These are phyloP conservation scores for Corynorhinus townsendii DNA, from an alignment of 2,113 vertebrate genomes.

Conservation along the genomic window DNA sequence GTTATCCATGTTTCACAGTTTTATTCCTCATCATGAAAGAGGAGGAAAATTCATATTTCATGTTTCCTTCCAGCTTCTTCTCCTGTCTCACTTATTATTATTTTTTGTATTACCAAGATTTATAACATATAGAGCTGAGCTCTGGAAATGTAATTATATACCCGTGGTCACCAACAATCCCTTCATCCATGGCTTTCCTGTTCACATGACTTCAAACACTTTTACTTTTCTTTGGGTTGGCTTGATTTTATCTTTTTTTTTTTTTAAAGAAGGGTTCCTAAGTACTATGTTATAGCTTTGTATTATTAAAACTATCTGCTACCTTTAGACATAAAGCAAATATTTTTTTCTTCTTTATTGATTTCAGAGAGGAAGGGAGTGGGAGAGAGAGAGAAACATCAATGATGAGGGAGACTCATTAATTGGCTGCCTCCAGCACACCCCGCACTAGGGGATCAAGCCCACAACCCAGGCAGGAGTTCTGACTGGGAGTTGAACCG, in stretches of 20 bases:
- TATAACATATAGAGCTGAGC: not conserved
- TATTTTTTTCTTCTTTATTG: too few species aligned
- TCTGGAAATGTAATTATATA: constrained; percentile 24
- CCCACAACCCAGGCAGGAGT: too few species aligned
- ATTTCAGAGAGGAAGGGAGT: too few species aligned
- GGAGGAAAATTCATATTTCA: constrained; percentile 12
- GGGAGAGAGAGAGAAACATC: too few species aligned
- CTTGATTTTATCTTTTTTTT: not conserved
- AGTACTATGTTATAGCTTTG: not conserved
- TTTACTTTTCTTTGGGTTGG: not conserved
- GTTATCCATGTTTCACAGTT: not conserved
- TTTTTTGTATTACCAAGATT: constrained; percentile 18
- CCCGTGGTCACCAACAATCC: not conserved
- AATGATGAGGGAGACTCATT: too few species aligned
- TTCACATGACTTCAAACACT: not conserved
- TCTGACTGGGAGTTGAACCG: too few species aligned
- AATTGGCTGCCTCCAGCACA: too few species aligned
- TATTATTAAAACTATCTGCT: not conserved
- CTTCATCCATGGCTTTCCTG: not conserved
- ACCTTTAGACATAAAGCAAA: not conserved
- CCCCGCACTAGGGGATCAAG: too few species aligned
- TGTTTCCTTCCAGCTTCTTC: not conserved
- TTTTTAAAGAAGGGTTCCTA: not conserved
- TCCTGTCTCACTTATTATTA: not conserved
- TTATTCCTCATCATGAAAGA: constrained; percentile 16